phyloP scores from a whole-genome alignment of 2,888 invertebrate genomes.

The Cremastobaeus sp. region DNA sequence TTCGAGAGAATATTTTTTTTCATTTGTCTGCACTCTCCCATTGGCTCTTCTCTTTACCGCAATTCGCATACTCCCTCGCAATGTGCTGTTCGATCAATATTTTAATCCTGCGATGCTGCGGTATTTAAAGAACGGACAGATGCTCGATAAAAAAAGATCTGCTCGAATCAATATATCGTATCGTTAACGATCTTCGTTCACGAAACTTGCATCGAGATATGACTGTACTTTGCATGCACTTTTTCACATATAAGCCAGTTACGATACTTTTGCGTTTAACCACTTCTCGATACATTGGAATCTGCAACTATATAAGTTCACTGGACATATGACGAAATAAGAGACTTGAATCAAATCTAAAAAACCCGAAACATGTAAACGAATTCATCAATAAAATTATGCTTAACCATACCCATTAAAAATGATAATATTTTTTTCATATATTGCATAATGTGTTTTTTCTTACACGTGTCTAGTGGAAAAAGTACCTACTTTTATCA shows the following conservation, averaged over 20 bases:
- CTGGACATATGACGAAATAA: no score
- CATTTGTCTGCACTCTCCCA: constrained; percentile 62
- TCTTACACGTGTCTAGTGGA: no score
- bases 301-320: no score
- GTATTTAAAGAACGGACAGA: constrained; percentile 74
- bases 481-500: no score
- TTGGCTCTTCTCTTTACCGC: constrained; percentile 70
- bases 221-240: constrained; percentile 50
- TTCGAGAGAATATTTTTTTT: constrained; percentile 60
- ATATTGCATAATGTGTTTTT: no score
- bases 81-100: constrained; percentile 76
- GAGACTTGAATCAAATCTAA: no score
- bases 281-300: constrained; percentile 33
- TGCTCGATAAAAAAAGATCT: constrained; percentile 65
- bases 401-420: no score
- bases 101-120: constrained; percentile 78
- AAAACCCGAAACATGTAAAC: no score
- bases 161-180: constrained; percentile 64
- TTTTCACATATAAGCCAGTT: constrained; percentile 52
- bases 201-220: constrained; percentile 34
- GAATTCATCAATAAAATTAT: no score
- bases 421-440: no score
- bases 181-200: constrained; percentile 64
- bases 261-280: constrained; percentile 50
- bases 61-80: constrained; percentile 72